Conservation (phyloP, 1,140 invertebrate genomes). For the Schmidtea mediterranea region DNA sequence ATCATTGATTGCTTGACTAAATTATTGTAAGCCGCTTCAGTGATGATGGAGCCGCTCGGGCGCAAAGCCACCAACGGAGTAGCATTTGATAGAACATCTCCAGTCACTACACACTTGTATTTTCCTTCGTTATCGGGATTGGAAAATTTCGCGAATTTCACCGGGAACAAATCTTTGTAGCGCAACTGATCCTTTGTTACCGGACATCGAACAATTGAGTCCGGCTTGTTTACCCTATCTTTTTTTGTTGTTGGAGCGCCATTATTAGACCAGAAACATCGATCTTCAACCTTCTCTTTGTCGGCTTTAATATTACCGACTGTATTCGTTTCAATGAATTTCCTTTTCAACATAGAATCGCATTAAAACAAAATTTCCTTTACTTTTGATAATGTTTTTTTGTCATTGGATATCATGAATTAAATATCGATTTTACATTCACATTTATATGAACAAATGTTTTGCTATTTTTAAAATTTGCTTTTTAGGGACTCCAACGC, state of each 20-base stretch:
- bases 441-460: no score
- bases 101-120: conserved; percentile 70
- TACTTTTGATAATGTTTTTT: no score
- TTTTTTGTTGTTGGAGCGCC: neutral
- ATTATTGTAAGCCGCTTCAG: conserved; percentile 79
- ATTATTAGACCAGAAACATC: no score
- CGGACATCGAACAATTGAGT: conserved; percentile 61
- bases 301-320: no score
- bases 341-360: no score
- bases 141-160: conserved; percentile 49
- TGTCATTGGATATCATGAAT: no score
- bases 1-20: conserved; percentile 86
- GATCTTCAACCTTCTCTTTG: no score
- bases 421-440: no score
- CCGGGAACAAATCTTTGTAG: conserved; percentile 64
- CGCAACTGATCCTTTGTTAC: conserved; percentile 62
- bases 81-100: conserved; percentile 80
- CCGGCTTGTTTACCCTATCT: conserved; percentile 18
- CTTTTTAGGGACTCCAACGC: no score
- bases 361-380: no score
- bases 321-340: no score
- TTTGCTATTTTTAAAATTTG: no score
- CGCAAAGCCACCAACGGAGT: conserved; percentile 65
- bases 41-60: conserved; percentile 73
- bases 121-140: conserved; percentile 33